A percentile compares a stretch with the other conserved stretches of the same genome.
Evolutionary conservation across 2,113 vertebrate genomes (phyloP).

Genomic region (Axis porcinus): DNA sequence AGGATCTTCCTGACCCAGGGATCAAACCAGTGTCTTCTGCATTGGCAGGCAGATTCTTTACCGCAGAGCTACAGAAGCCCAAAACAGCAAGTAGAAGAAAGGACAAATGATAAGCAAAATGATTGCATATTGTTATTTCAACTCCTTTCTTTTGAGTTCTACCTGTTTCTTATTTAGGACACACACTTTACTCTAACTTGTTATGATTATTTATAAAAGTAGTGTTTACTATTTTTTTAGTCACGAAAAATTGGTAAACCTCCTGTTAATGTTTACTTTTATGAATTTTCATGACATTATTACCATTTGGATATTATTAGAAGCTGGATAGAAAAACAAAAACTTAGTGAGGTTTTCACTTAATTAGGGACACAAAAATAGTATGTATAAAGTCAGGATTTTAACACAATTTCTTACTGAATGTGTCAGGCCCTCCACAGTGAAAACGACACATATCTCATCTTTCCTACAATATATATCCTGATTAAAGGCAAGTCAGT

Average conservation of each 20-base stretch:
- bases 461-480: neutral
- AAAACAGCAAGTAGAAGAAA: neutral
- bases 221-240: neutral
- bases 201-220: neutral
- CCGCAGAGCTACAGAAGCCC: neutral
- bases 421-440: too few relatives aligned
- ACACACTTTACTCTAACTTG: neutral
- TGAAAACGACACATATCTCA: accelerated
- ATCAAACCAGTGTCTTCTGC: neutral
- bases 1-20: neutral
- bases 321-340: neutral
- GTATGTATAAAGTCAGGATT: neutral
- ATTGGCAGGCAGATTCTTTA: neutral
- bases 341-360: neutral
- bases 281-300: neutral
- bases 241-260: neutral
- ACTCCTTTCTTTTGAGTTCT: neutral
- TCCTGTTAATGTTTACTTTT: neutral
- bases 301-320: neutral
- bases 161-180: neutral
- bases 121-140: neutral
- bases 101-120: neutral
- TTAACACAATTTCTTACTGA: neutral
- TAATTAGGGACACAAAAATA: neutral
- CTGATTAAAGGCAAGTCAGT: neutral